phyloP scores from a whole-genome alignment of 2,797 vertebrate genomes.

The Amblyraja radiata region DNA sequence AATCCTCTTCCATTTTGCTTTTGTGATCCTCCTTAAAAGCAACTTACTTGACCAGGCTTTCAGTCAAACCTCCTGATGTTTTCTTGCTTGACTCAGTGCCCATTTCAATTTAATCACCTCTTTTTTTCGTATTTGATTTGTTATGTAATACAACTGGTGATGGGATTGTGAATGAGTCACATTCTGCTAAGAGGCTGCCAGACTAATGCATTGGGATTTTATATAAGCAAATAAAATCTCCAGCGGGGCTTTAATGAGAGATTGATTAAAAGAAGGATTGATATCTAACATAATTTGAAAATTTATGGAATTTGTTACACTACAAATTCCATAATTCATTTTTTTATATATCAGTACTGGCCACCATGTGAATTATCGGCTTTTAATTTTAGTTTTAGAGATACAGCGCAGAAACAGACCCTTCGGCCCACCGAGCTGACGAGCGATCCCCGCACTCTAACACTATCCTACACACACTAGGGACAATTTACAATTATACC shows the following conservation, averaged over 20 bases:
- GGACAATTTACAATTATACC: too few relatives aligned
- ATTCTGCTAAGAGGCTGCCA: constrained; percentile 3
- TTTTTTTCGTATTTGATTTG: neutral
- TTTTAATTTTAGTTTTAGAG: too few relatives aligned
- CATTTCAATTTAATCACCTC: neutral
- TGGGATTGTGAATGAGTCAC: neutral
- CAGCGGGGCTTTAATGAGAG: neutral
- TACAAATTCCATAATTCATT: neutral
- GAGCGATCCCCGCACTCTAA: too few relatives aligned
- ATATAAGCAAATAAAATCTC: constrained; percentile 12
- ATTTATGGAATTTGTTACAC: neutral
- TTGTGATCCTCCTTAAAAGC: neutral
- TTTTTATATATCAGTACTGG: neutral
- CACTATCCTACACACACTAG: too few relatives aligned
- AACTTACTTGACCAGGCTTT: neutral
- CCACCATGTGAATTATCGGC: neutral
- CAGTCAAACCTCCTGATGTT: neutral
- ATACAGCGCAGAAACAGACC: too few relatives aligned
- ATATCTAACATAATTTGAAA: neutral
- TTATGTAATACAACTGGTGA: neutral
- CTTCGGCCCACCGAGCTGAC: too few relatives aligned
- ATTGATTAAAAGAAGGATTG: neutral
- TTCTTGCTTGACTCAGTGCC: neutral
- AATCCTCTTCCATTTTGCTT: neutral
- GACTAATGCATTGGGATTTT: neutral